phyloP scores from a whole-genome alignment of 2,797 vertebrate species.

The Enteromius thamalakanensis region DNA sequence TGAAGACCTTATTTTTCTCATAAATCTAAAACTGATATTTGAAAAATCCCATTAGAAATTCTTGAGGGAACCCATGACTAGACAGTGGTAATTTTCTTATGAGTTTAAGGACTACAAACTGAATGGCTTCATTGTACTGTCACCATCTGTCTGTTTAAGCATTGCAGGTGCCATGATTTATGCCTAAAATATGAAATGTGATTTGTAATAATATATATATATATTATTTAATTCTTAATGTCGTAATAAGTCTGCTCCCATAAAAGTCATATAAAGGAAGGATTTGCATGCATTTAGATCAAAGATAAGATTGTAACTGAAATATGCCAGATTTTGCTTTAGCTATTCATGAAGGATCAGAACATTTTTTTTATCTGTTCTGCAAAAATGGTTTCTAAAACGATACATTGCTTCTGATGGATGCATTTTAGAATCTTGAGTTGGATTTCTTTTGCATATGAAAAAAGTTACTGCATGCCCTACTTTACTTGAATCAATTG shows the following conservation, averaged over 20 bases:
- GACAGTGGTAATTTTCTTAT: slow-evolving; percentile 13
- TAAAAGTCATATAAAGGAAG: neutral
- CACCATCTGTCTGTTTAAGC: slow-evolving; percentile 5
- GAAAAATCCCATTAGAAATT: neutral
- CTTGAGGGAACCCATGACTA: slow-evolving; percentile 7
- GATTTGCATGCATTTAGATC: neutral
- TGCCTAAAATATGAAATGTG: neutral
- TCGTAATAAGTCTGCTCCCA: neutral
- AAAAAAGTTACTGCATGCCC: neutral
- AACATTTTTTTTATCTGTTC: neutral
- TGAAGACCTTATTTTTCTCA: slow-evolving; percentile 11
- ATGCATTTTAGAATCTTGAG: neutral
- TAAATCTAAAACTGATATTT: slow-evolving; percentile 1
- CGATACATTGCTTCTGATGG: neutral
- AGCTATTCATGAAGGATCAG: neutral
- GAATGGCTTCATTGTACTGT: neutral
- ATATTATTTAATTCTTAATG: slow-evolving; percentile 15
- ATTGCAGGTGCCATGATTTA: neutral
- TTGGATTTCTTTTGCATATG: neutral
- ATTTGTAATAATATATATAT: neutral
- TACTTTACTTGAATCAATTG: neutral
- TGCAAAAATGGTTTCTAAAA: neutral
- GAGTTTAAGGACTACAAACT: neutral
- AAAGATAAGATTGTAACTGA: neutral
- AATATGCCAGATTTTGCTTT: neutral